phyloP scores from a whole-genome alignment of 2,888 invertebrate species.

The Euproctis similis region DNA sequence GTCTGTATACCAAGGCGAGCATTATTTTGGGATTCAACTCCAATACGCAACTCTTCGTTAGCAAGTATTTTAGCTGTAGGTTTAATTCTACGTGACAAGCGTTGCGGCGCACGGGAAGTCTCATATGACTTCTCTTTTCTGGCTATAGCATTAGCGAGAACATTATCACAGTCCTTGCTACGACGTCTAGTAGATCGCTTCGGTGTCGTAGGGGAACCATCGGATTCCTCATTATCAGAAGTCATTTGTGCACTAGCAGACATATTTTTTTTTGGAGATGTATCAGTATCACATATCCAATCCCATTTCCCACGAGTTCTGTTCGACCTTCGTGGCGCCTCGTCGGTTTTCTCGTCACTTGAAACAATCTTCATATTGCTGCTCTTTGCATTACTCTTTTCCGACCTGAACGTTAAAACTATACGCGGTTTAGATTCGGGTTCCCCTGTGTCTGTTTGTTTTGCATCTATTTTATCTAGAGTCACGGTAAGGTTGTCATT shows the following conservation, averaged over 20 bases:
- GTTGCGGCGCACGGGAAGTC: constrained; percentile 40
- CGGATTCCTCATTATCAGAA: constrained; percentile 60
- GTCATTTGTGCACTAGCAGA: constrained; percentile 30
- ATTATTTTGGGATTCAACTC: constrained; percentile 75
- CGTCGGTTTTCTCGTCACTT: constrained; percentile 60
- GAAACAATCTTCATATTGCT: constrained; percentile 71
- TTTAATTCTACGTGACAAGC: constrained; percentile 75
- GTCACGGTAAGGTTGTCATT: constrained; percentile 37
- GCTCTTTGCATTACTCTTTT: constrained; percentile 72
- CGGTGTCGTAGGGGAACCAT: constrained; percentile 50
- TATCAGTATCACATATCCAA: constrained; percentile 52
- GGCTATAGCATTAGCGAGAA: constrained; percentile 82
- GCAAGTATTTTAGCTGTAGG: constrained; percentile 81
- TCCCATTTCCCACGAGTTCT: constrained; percentile 55
- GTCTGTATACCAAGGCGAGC: constrained; percentile 61
- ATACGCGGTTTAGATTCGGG: constrained; percentile 74
- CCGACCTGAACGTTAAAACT: constrained; percentile 78
- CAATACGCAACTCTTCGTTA: constrained; percentile 77
- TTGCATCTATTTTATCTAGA: constrained; percentile 42
- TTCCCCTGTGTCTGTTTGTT: constrained; percentile 45
- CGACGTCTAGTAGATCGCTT: constrained; percentile 80
- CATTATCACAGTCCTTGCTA: constrained; percentile 79
- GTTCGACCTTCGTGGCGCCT: constrained; percentile 50
- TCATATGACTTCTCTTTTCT: constrained; percentile 82
- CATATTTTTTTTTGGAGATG: constrained; percentile 44